phyloP scores from a whole-genome alignment of 2,888 invertebrate species.

The Ctena decussata region DNA sequence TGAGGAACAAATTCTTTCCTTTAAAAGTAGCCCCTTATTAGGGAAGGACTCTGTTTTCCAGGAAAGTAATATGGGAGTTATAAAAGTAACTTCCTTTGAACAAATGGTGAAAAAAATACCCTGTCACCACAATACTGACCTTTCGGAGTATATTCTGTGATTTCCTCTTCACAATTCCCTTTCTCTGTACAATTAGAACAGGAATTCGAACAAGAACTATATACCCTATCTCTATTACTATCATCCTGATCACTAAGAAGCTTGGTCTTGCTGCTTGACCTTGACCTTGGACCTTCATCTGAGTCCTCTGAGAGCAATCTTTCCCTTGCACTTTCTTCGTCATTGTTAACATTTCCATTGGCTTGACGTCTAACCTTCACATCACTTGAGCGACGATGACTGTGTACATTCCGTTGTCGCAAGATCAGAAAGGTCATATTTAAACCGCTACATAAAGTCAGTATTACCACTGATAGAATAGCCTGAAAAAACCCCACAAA shows the following conservation, averaged over 20 bases:
- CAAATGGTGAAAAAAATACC: too few relatives aligned
- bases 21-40: too few relatives aligned
- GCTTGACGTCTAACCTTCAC: constrained; percentile 14
- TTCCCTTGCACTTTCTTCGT: not conserved
- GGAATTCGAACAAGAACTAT: constrained; percentile 34
- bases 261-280: constrained; percentile 14
- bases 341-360: not conserved
- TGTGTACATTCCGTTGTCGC: constrained; percentile 91
- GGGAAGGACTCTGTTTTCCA: too few relatives aligned
- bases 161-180: constrained; percentile 52
- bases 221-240: constrained; percentile 18
- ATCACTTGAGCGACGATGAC: not conserved
- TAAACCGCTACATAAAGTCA: constrained; percentile 88
- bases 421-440: constrained; percentile 94
- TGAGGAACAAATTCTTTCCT: too few relatives aligned
- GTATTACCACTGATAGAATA: constrained; percentile 74
- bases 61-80: too few relatives aligned
- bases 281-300: constrained; percentile 12
- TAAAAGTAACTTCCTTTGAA: too few relatives aligned
- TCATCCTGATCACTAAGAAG: constrained; percentile 41
- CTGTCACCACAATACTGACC: too few relatives aligned
- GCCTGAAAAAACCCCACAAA: constrained; percentile 75
- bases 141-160: constrained; percentile 25
- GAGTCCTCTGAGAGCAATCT: not conserved
- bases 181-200: constrained; percentile 51